Percentiles rank a stretch among this genome's conserved stretches.
Conservation (phyloP, 2,113 vertebrate species). For the Montifringilla adamsi region DNA sequence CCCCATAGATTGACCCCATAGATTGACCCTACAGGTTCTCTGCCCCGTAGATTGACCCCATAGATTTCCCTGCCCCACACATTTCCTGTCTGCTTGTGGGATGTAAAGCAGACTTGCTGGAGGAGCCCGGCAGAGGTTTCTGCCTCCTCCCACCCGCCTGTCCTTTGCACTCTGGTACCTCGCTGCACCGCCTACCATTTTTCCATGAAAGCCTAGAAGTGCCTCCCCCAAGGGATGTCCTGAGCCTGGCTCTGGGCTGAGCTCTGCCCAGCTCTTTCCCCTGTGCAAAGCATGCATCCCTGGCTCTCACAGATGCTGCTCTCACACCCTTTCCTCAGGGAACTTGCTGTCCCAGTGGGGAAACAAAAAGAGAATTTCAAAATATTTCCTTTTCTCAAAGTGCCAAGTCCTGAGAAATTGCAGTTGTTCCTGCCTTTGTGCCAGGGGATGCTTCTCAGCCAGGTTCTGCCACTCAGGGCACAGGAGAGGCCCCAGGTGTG, state of each 20-base stretch:
- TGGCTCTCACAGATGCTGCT: not conserved
- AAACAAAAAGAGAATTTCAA: not conserved
- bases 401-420: not conserved
- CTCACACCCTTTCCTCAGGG: not conserved
- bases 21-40: too few species aligned
- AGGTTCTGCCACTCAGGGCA: not conserved
- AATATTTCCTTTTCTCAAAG: not conserved
- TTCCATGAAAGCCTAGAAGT: not conserved
- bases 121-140: not conserved
- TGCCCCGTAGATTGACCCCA: too few species aligned
- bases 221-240: not conserved
- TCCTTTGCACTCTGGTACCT: not conserved
- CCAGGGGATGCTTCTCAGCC: not conserved
- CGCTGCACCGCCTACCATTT: rapidly evolving
- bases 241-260: not conserved
- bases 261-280: not conserved
- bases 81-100: not conserved
- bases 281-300: not conserved
- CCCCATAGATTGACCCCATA: too few species aligned
- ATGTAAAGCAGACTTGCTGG: not conserved
- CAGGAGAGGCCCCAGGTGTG: not conserved
- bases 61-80: too few species aligned
- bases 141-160: rapidly evolving
- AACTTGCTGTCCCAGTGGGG: not conserved
- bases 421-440: not conserved